phyloP scores from a whole-genome alignment of 2,888 invertebrate genomes.

The Perdita meconis region DNA sequence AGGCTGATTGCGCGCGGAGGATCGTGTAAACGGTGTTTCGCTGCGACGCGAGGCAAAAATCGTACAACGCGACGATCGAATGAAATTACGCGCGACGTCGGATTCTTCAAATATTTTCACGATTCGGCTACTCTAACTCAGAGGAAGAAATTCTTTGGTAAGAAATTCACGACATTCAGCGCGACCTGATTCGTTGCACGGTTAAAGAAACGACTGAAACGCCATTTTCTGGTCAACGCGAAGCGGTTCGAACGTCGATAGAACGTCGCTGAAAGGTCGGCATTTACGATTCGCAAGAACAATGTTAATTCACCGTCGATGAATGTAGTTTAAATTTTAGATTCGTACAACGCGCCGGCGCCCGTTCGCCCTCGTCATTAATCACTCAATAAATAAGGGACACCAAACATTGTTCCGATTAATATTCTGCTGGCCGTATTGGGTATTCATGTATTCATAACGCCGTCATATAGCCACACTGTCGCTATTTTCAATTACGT shows the following conservation, averaged over 20 bases:
- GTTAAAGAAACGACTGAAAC: neutral
- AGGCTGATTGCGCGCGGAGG: slow-evolving; percentile 8
- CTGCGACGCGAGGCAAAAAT: neutral
- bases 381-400: slow-evolving; percentile 46
- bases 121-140: too few species aligned
- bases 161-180: too few species aligned
- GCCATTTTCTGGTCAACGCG: too few species aligned
- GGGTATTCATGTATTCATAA: slow-evolving; percentile 52
- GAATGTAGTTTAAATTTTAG: slow-evolving; percentile 35
- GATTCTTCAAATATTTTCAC: slow-evolving; percentile 5
- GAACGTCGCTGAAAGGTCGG: neutral
- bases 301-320: slow-evolving; percentile 24
- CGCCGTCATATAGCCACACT: slow-evolving; percentile 16
- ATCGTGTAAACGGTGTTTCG: slow-evolving; percentile 26
- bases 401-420: slow-evolving; percentile 46
- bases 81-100: neutral
- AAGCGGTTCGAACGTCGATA: neutral
- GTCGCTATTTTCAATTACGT: slow-evolving; percentile 48
- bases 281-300: slow-evolving; percentile 17
- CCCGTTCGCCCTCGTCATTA: slow-evolving; percentile 18
- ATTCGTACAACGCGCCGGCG: slow-evolving; percentile 10
- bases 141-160: too few species aligned
- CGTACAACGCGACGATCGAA: neutral
- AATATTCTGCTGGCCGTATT: slow-evolving; percentile 34
- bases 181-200: neutral